Percentiles rank a stretch among this genome's conserved stretches.
Conservation (phyloP, 2,888 invertebrate species). For the Agrotis segetum region DNA sequence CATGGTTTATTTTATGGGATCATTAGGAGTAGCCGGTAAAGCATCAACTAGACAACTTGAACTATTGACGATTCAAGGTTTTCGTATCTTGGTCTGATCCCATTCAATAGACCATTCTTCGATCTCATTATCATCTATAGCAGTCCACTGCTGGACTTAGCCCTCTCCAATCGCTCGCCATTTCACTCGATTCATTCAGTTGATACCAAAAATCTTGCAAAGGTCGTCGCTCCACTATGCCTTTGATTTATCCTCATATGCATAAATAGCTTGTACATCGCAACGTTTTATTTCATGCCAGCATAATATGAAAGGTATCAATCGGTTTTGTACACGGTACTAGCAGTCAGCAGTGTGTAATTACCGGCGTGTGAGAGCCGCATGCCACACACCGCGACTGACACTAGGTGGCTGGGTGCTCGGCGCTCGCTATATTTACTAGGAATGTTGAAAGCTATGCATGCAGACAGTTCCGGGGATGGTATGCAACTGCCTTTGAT, state of each 20-base stretch:
- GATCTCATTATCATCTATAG: no score
- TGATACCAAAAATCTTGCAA: no score
- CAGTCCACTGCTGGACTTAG: no score
- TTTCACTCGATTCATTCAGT: no score
- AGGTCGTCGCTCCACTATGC: no score
- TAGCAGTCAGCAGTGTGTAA: constrained; percentile 9
- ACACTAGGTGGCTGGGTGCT: neutral
- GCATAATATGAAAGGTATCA: neutral
- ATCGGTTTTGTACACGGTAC: neutral
- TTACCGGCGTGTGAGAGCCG: constrained; percentile 41
- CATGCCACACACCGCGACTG: constrained; percentile 1
- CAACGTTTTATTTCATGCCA: neutral
- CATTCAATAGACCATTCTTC: no score
- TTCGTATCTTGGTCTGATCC: no score
- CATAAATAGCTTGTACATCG: neutral
- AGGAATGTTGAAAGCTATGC: neutral
- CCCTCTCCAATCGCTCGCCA: no score
- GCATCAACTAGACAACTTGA: neutral
- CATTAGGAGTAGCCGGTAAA: no score
- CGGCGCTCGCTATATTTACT: neutral
- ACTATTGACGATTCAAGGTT: neutral
- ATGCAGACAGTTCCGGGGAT: neutral
- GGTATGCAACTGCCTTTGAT: no score
- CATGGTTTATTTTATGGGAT: no score
- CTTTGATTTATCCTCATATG: no score